Percentiles rank a stretch among this genome's conserved stretches.
Evolutionary conservation across 2,797 vertebrate genomes (phyloP).

Genomic region (Danio choprae): DNA sequence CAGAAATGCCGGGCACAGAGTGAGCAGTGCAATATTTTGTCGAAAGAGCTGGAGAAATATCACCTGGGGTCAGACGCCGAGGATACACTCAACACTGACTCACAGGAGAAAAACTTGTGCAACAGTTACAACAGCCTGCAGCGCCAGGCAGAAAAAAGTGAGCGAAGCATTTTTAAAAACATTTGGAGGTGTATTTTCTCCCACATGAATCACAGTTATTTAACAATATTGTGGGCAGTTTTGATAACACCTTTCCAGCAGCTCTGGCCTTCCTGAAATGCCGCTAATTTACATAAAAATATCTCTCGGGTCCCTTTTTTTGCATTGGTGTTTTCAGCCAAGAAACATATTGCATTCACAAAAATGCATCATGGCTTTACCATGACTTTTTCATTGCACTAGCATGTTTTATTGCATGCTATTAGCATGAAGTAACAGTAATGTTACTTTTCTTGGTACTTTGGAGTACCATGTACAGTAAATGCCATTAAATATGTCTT

Average conservation of each 20-base stretch:
- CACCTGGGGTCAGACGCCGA: slow-evolving; percentile 80
- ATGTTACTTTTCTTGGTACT: not conserved
- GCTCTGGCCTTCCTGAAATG: not conserved
- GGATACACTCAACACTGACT: slow-evolving; percentile 73
- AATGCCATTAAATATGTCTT: not conserved
- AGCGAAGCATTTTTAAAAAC: slow-evolving; percentile 47
- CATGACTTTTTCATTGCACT: not conserved
- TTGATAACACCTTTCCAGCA: not conserved
- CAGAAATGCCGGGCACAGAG: slow-evolving; percentile 90
- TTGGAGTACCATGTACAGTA: not conserved
- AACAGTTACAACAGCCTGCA: slow-evolving; percentile 80
- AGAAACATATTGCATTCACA: too few relatives aligned
- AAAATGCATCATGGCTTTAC: too few relatives aligned
- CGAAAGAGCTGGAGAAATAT: slow-evolving; percentile 86
- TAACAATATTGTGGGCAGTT: not conserved
- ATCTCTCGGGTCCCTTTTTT: not conserved
- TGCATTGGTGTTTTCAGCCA: too few relatives aligned
- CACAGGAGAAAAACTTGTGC: slow-evolving; percentile 72
- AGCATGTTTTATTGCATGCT: not conserved
- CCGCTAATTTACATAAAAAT: not conserved
- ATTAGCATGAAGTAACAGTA: not conserved
- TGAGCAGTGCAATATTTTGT: slow-evolving; percentile 88
- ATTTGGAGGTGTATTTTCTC: not conserved
- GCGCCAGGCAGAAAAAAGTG: slow-evolving; percentile 81
- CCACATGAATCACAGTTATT: not conserved